Base-by-base conservation (phyloP, 1,140 invertebrate genomes). In the Nasonia giraulti region DNA sequence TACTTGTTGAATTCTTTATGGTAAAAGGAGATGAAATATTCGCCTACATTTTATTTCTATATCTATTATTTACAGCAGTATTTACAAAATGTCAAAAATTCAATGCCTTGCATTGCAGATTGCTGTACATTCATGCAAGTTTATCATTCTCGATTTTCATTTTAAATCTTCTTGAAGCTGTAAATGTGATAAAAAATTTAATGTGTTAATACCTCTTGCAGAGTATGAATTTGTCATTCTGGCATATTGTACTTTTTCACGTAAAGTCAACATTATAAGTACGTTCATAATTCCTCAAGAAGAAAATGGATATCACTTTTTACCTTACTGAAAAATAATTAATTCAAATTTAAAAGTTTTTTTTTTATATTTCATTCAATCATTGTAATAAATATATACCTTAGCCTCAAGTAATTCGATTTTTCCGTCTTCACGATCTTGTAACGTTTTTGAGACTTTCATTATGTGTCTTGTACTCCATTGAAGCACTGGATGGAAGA, bases 391-490 rank as follows among this genome's bases (percentile, higher is more conserved):
- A 14, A 76, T 76, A 11, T 68, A 11, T 44, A 83, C 77, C 71
- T 80, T 80, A 66, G 14, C 17, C 55, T 75, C 14, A 68, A 50
- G 78, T 44, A 80, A 44, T 80, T 68, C 23, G 12, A n/a, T 75
- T 66, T 78, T 83, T 88, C 86, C 86, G 40, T 87, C 33, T 83
- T 86, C 82, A 83, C 50, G 69, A 77, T 81, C 88, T 86, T 83
- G 88, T 87, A 80, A 94, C 93, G 91, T 94, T 95, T 94, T 96
- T 96, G 86, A 97, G 94, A 91, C 96, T 96, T 90, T 97, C 96
- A 93, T 95, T 97, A 89, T 99, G 98, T 90, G 96, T 97, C 95
- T 99, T 99, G 94, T 99, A 99, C 93, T 99, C 98, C 94, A 99
- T 96, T 89, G 97, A 95, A 85, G 97, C 97, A 93, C 97, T 97